phyloP scores from a whole-genome alignment of 1,140 invertebrate genomes.

The Rhyzopertha dominica region DNA sequence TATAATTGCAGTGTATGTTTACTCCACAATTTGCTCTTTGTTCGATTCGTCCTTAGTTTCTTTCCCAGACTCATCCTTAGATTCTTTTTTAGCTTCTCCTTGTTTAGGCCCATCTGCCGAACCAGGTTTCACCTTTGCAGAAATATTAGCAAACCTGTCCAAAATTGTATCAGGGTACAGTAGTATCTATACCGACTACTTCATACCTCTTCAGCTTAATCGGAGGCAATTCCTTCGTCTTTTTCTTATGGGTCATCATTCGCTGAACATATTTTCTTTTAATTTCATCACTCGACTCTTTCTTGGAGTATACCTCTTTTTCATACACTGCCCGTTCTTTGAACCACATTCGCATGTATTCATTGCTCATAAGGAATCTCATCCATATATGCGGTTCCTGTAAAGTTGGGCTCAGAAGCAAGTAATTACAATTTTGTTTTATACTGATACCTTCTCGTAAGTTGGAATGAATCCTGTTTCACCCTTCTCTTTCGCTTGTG shows the following conservation, averaged over 20 bases:
- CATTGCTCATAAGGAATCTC: slow-evolving; percentile 30
- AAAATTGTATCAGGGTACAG: too few relatives aligned
- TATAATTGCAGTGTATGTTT: too few relatives aligned
- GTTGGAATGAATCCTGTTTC: slow-evolving; percentile 26
- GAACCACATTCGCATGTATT: slow-evolving; percentile 39
- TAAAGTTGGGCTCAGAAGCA: slow-evolving; percentile 5
- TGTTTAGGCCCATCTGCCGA: too few relatives aligned
- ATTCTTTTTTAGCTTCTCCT: too few relatives aligned
- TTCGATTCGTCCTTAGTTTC: too few relatives aligned
- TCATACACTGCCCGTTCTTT: slow-evolving; percentile 30
- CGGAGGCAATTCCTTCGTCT: slow-evolving; percentile 19
- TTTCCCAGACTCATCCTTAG: too few relatives aligned
- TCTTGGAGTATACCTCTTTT: slow-evolving; percentile 34
- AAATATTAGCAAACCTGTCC: too few relatives aligned
- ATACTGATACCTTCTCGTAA: slow-evolving; percentile 28
- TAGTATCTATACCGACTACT: too few relatives aligned
- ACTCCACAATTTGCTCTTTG: too few relatives aligned
- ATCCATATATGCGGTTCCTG: slow-evolving; percentile 26
- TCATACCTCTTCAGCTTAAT: too few relatives aligned
- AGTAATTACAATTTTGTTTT: not conserved
- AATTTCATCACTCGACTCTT: slow-evolving; percentile 27
- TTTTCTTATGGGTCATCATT: slow-evolving; percentile 29
- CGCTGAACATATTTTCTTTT: slow-evolving; percentile 31
- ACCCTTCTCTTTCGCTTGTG: slow-evolving; percentile 26
- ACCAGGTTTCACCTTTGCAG: too few relatives aligned